phyloP scores from a whole-genome alignment of 1,140 invertebrate species.

The Procambarus clarkii region DNA sequence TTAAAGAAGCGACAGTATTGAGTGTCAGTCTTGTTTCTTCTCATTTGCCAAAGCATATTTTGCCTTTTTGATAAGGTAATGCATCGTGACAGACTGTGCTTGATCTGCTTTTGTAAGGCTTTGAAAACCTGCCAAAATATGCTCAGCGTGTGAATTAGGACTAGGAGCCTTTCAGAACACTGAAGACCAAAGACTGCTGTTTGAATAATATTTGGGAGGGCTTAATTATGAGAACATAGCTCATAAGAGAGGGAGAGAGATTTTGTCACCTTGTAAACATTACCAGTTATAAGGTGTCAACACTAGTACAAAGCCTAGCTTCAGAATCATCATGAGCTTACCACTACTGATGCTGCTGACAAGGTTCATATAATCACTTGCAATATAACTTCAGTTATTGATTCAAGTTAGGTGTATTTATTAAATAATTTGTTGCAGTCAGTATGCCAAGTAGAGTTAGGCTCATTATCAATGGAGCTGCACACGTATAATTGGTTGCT shows the following conservation, averaged over 20 bases:
- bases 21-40: background rate
- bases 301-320: background rate
- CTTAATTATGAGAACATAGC: background rate
- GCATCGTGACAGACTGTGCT: background rate
- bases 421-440: background rate
- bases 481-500: slow-evolving; percentile 30
- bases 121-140: background rate
- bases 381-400: background rate
- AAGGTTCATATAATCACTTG: background rate
- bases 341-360: background rate
- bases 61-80: slow-evolving; percentile 9
- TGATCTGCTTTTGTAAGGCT: background rate
- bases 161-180: slow-evolving; percentile 21
- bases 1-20: too few species aligned
- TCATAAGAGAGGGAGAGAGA: slow-evolving; percentile 2
- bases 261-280: slow-evolving; percentile 10
- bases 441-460: slow-evolving; percentile 5
- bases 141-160: background rate
- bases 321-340: background rate
- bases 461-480: slow-evolving; percentile 19
- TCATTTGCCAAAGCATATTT: slow-evolving; percentile 34
- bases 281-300: background rate
- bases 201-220: slow-evolving; percentile 12
- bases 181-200: slow-evolving; percentile 30
- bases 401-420: background rate